Evolutionary conservation across 2,113 vertebrate genomes (phyloP).

Genomic region (Astatotilapia flaviijosephi): DNA sequence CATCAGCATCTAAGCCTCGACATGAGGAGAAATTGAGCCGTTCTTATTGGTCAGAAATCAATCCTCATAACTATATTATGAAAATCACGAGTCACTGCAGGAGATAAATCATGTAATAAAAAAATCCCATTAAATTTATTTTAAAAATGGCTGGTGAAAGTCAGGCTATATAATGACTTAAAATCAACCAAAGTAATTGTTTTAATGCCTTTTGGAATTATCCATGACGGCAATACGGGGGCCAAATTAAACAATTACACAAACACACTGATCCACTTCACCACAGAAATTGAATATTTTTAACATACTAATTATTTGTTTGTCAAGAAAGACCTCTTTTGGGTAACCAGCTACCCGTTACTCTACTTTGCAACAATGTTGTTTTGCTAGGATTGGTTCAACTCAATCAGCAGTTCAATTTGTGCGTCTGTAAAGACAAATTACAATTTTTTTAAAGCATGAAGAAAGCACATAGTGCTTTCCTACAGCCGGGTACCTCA

Average conservation of each 20-base stretch:
- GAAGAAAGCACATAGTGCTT: background rate
- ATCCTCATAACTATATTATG: background rate
- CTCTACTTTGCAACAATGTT: background rate
- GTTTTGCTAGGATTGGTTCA: background rate
- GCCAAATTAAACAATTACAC: background rate
- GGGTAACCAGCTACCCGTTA: background rate
- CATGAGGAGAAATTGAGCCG: background rate
- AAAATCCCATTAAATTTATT: background rate
- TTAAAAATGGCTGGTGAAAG: background rate
- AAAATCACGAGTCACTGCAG: background rate
- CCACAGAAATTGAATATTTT: background rate
- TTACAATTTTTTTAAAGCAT: background rate
- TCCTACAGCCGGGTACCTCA: background rate
- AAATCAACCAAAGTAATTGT: background rate
- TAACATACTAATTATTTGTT: background rate
- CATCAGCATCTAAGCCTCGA: background rate
- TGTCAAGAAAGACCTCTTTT: background rate
- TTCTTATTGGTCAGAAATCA: background rate
- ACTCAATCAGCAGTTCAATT: background rate
- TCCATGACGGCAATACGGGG: background rate
- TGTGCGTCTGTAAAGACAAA: background rate
- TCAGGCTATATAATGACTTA: background rate
- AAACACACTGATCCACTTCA: background rate
- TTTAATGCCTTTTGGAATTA: background rate
- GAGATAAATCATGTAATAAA: background rate